Conservation (phyloP, 2,888 invertebrate genomes). For the Drosophila mulleri region DNA sequence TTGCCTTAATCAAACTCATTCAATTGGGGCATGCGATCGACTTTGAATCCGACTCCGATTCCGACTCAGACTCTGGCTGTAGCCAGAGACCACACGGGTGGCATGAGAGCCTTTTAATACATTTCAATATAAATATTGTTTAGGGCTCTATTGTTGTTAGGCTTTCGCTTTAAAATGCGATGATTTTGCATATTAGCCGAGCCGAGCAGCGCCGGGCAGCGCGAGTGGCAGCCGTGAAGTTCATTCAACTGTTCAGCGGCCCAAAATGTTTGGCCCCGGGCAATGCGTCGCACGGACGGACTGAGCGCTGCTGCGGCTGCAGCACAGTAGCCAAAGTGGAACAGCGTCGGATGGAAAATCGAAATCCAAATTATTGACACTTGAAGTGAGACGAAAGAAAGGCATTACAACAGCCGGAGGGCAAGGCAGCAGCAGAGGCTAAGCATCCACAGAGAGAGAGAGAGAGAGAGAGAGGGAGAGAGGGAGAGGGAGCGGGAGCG, state of each 20-base stretch:
- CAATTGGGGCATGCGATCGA: slow-evolving; percentile 1
- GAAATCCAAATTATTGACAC: slow-evolving; percentile 77
- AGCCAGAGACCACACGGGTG: slow-evolving; percentile 59
- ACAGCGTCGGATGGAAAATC: slow-evolving; percentile 41
- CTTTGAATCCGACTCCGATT: neutral
- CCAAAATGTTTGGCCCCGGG: slow-evolving; percentile 24
- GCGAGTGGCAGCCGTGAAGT: slow-evolving; percentile 44
- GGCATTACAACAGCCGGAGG: slow-evolving; percentile 26
- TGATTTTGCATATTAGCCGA: slow-evolving; percentile 73
- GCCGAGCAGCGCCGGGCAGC: slow-evolving; percentile 2
- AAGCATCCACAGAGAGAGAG: neutral
- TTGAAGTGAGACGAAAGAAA: slow-evolving; percentile 67
- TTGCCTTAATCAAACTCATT: neutral
- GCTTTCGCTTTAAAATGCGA: slow-evolving; percentile 60
- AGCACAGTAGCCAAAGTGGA: slow-evolving; percentile 58
- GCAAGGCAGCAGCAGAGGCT: neutral
- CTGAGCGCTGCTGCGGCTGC: slow-evolving; percentile 29
- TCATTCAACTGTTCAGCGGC: slow-evolving; percentile 58
- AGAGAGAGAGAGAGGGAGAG: neutral
- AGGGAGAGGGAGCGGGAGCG: slow-evolving; percentile 5
- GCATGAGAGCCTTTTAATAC: slow-evolving; percentile 44
- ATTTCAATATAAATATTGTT: slow-evolving; percentile 74
- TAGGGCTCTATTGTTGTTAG: slow-evolving; percentile 67
- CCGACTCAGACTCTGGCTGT: neutral
- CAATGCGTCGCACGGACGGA: slow-evolving; percentile 6